phyloP scores from a whole-genome alignment of 2,888 invertebrate genomes.

The Gymnosoma rotundatum region DNA sequence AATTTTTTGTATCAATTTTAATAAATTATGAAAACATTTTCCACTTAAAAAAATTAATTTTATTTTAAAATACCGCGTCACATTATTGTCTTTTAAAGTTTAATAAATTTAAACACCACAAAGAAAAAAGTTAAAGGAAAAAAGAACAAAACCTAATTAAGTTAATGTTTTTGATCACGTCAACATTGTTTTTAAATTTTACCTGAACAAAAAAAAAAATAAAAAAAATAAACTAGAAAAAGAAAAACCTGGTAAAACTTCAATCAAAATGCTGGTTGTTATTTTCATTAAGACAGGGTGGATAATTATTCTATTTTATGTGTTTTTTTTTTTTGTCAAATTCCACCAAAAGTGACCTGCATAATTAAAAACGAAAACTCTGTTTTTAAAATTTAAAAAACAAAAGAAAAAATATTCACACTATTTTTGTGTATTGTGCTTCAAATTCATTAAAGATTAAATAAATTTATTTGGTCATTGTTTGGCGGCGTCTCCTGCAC shows the following conservation, averaged over 20 bases:
- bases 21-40: constrained; percentile 59
- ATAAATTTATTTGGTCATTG: constrained; percentile 67
- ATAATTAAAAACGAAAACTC: constrained; percentile 64
- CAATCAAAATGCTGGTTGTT: constrained; percentile 68
- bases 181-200: constrained; percentile 49
- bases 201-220: constrained; percentile 21
- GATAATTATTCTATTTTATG: constrained; percentile 27
- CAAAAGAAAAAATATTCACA: constrained; percentile 49
- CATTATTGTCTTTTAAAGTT: constrained; percentile 69
- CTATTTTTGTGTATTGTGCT: constrained; percentile 39
- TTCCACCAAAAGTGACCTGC: constrained; percentile 53
- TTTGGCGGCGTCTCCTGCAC: constrained; percentile 62
- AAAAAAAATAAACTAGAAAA: no score
- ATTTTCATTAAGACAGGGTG: constrained; percentile 51
- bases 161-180: constrained; percentile 67
- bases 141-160: constrained; percentile 58
- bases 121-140: constrained; percentile 9
- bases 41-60: constrained; percentile 63
- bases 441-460: constrained; percentile 66
- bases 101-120: constrained; percentile 49
- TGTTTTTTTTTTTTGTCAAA: constrained; percentile 35
- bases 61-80: constrained; percentile 64
- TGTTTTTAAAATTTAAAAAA: constrained; percentile 18
- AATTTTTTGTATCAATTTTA: background rate
- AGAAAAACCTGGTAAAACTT: constrained; percentile 32